Base-by-base conservation (phyloP, 2,113 vertebrate genomes). In the Beaufortia kweichowensis region DNA sequence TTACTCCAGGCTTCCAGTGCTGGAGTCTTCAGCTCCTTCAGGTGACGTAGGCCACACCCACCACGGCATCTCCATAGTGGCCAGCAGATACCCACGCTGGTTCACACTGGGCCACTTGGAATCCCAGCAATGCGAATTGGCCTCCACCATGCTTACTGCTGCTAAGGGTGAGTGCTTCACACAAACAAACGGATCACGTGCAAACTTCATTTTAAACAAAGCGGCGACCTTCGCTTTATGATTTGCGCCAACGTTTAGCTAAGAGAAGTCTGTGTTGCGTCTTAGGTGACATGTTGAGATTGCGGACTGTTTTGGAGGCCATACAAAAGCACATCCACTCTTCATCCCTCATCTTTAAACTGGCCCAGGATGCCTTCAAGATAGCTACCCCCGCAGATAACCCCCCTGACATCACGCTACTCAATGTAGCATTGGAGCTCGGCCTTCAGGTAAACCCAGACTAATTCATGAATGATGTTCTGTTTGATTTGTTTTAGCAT, bases 301-400 rank as follows among this genome's bases (percentile, higher is more conserved):
- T 99, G 73, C 93, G 94, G 81, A 98, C 96, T 0, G 96, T 99
- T 82, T 92, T 99, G 79, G 97, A 98, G 84, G 95, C 94, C 86
- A 97, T 99, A 87, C 97, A 98, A 91, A 98, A 98, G 83, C 96
- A 99, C 87, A 97, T 99, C 86, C 97, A 99, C 88, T 99, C 97
- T 69, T 98, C 97, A 11, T 98, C 96, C 23, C 91, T 98, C 83
- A 98, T 99, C 90, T 99, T 98, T 88, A 99, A 98, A 87, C 89
- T 99, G 88, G 97, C 97, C 65, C 97, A 99, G 84, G 97, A 99
- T 0, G 97, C 97, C 0, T 99, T 99, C 85, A 99, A 99, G 89
- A 99, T 98, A 0, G 97, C 96, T 60, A 98, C 97, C 0, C 97
- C 97, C 0, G 94, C 95, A 0, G 97, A 99, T 88, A 96, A 84